These are phyloP conservation scores for Dolichopus griseipennis DNA, from an alignment of 2,888 invertebrate species.

Conservation along the genomic window DNA sequence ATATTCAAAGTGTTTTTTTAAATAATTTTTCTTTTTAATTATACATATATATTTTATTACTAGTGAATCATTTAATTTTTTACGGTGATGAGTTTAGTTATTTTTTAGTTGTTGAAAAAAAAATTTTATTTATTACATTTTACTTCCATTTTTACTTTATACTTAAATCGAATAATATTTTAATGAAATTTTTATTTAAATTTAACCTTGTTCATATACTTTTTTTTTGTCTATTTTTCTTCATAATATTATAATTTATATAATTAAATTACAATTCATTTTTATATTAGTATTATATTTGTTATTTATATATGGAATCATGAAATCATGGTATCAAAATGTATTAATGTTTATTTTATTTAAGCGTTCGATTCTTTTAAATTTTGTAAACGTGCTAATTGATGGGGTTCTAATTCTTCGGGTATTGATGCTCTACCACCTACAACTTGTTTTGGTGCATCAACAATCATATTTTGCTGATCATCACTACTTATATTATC, in stretches of 20 bases:
- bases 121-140: too few species aligned
- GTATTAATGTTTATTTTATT: slow-evolving; percentile 22
- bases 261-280: neutral
- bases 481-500: slow-evolving; percentile 30
- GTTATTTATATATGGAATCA: neutral
- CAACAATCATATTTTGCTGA: slow-evolving; percentile 29
- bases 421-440: slow-evolving; percentile 77
- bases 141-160: too few species aligned
- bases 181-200: too few species aligned
- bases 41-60: too few species aligned
- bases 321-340: too few species aligned
- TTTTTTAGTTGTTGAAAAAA: too few species aligned
- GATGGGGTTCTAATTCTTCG: slow-evolving; percentile 81
- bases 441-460: slow-evolving; percentile 55
- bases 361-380: slow-evolving; percentile 88
- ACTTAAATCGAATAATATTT: too few species aligned
- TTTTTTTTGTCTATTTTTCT: too few species aligned
- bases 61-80: too few species aligned
- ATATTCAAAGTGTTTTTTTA: too few species aligned
- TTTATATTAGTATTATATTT: neutral
- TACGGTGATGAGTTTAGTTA: too few species aligned
- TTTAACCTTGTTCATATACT: neutral
- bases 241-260: neutral
- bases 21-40: too few species aligned
- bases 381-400: slow-evolving; percentile 77